phyloP scores from a whole-genome alignment of 2,113 vertebrate genomes.

The Steatornis caripensis region DNA sequence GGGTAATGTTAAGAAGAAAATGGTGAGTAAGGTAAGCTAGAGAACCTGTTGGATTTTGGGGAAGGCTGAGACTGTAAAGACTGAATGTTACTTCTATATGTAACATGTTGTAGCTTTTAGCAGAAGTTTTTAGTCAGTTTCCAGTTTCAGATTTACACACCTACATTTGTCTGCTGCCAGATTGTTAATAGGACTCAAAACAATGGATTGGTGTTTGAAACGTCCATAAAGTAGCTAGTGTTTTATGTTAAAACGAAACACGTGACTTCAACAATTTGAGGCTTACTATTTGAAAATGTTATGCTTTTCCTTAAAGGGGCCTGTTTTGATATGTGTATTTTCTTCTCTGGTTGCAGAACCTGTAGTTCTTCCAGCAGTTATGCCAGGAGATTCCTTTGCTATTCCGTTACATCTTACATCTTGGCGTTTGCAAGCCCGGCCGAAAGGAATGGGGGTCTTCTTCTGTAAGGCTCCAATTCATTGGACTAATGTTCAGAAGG shows the following conservation, averaged over 20 bases:
- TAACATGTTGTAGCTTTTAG: not conserved
- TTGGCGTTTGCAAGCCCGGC: conserved; percentile 93
- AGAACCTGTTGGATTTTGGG: not conserved
- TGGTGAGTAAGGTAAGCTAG: not conserved
- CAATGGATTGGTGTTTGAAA: not conserved
- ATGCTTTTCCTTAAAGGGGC: not conserved
- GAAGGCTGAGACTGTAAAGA: not conserved
- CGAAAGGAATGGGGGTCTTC: conserved; percentile 90
- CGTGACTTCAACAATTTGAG: not conserved
- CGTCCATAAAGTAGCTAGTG: not conserved
- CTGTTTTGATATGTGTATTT: not conserved
- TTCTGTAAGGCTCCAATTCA: conserved; percentile 96
- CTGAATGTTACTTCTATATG: not conserved
- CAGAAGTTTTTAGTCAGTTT: too few relatives aligned
- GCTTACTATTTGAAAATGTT: not conserved
- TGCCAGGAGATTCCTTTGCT: conserved; percentile 88
- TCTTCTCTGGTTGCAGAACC: conserved; percentile 80
- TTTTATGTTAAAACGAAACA: not conserved
- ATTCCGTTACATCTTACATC: conserved; percentile 93
- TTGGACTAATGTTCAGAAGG: conserved; percentile 91
- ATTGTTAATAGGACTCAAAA: not conserved
- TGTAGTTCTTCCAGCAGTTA: conserved; percentile 89
- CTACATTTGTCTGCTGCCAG: not conserved
- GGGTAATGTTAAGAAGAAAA: not conserved
- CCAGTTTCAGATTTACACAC: too few relatives aligned